A percentile compares a stretch with the other conserved stretches of the same genome.
phyloP scores from a whole-genome alignment of 1,140 invertebrate species.

The Neodiprion lecontei region DNA sequence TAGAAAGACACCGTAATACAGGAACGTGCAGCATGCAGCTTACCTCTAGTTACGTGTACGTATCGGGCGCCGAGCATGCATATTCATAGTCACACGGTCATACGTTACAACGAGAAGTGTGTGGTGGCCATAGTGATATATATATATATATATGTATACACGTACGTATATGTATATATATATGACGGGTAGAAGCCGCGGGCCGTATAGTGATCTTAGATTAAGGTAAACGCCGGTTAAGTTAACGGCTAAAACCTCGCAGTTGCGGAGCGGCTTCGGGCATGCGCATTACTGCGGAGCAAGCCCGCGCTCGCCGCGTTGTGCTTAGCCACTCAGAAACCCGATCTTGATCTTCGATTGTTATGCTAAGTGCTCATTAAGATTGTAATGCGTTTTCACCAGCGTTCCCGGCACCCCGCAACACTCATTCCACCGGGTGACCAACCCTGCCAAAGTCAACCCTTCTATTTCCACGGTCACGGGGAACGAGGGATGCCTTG shows the following conservation, averaged over 20 bases:
- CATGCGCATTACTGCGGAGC: conserved; percentile 35
- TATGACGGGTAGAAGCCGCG: conserved; percentile 26
- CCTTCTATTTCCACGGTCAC: too few relatives aligned
- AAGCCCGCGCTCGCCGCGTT: not conserved
- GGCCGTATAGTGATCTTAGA: conserved; percentile 57
- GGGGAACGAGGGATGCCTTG: too few relatives aligned
- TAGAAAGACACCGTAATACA: too few relatives aligned
- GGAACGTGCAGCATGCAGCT: too few relatives aligned
- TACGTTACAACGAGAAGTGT: conserved; percentile 50
- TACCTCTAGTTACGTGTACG: not conserved
- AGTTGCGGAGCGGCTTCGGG: conserved; percentile 48
- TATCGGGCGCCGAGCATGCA: conserved; percentile 54
- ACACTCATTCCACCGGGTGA: not conserved
- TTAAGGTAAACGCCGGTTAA: conserved; percentile 66
- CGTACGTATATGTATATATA: not conserved
- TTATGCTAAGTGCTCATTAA: conserved; percentile 61
- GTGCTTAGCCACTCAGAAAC: conserved; percentile 39
- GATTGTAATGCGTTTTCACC: conserved; percentile 56
- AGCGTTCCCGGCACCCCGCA: conserved; percentile 8
- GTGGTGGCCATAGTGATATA: too few relatives aligned
- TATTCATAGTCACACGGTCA: conserved; percentile 59
- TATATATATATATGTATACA: too few relatives aligned
- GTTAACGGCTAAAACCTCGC: conserved; percentile 57
- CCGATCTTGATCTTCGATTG: conserved; percentile 57
- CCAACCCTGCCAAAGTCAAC: too few relatives aligned